phyloP scores from a whole-genome alignment of 2,113 vertebrate genomes.

The Lophius piscatorius region DNA sequence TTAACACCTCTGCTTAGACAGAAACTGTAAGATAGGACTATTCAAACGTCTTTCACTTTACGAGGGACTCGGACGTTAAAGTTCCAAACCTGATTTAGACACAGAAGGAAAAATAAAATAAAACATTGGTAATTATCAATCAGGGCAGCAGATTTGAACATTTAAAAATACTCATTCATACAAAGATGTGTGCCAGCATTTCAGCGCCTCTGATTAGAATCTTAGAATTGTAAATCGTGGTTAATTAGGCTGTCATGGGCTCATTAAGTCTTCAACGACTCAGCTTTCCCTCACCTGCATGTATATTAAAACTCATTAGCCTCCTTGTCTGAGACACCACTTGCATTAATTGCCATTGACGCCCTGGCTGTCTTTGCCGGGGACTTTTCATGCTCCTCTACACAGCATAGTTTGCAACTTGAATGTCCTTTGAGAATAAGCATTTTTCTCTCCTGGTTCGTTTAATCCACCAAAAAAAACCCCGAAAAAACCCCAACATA shows the following conservation, averaged over 20 bases:
- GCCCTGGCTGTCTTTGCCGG: constrained; percentile 84
- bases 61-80: too few species aligned
- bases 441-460: constrained; percentile 11
- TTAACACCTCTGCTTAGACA: too few species aligned
- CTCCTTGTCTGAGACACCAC: constrained; percentile 97
- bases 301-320: constrained; percentile 99
- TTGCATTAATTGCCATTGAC: constrained; percentile 97
- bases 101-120: constrained; percentile 62
- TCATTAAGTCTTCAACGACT: constrained; percentile 98
- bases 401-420: constrained; percentile 64
- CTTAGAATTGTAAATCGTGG: constrained; percentile 98
- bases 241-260: constrained; percentile 99
- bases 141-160: constrained; percentile 96
- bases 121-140: constrained; percentile 99
- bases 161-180: constrained; percentile 94
- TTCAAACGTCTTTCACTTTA: too few species aligned
- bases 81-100: too few species aligned
- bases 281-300: constrained; percentile 98
- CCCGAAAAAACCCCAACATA: not conserved
- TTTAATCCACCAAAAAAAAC: not conserved
- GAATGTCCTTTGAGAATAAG: constrained; percentile 49
- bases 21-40: too few species aligned
- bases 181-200: constrained; percentile 93
- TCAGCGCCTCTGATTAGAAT: constrained; percentile 97
- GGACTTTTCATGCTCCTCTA: constrained; percentile 83